Base-by-base conservation (phyloP, 2,888 invertebrate species). In the Argynnis bischoffii region DNA sequence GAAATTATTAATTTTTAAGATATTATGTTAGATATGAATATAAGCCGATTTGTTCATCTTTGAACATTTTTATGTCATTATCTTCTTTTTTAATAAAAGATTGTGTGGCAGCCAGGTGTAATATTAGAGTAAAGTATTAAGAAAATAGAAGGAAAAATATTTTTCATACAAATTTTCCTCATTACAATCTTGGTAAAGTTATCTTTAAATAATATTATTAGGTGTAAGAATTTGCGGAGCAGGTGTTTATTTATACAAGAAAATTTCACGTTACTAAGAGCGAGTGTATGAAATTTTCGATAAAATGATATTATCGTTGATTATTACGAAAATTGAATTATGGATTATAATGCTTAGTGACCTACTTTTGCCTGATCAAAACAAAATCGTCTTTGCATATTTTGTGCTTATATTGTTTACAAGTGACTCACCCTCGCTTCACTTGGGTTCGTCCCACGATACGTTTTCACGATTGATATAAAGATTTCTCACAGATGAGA, bases 61-160 rank as follows among this genome's bases (percentile, higher is more conserved):
- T 41, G 26, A 41, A 31, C 2, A 0, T 54, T 26, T n/a, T 18
- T 31, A 54, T 26, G 6, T 1, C 6, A 31, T 15, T 15, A 18
- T 18, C 16, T 55, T n/a, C n/a, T n/a, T n/a, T 55, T 55, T 64
- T 51, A 53, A 59, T 57, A 57, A 59, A 65, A 53, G n/a, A 26
- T 65, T 50, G 46, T 51, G 46, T 21, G 46, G 6, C 11, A 51
- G 35, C 3, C 14, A 51, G 26, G 16, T 51, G 64, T 46, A 48
- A 53, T 41, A 18, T 6, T 11, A 57, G 11, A 57, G 26, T 21
- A 46, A 53, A 46, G n/a, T 35, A 54, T 64, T 55, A 11, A 18
- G 48, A 56, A 56, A 41, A 35, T 50, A 35, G 46, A 16, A 51
- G 15, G 18, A 57, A 46, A 46, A 35, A 26, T 18, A 14, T 59